These are phyloP conservation scores for Pelobates cultripes DNA, from an alignment of 2,797 vertebrate species.

Conservation along the genomic window DNA sequence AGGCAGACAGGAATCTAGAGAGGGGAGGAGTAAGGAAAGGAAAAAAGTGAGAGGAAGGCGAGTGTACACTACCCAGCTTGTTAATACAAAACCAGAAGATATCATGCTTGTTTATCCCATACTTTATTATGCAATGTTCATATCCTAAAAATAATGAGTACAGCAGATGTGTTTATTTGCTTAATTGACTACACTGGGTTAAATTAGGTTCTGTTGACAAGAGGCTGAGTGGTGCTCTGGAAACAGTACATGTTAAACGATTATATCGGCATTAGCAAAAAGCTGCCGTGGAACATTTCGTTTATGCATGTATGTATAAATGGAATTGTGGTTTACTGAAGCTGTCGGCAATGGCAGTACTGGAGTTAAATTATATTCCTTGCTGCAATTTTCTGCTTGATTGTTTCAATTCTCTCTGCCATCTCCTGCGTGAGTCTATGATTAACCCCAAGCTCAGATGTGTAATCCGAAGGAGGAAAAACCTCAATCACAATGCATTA, in stretches of 20 bases:
- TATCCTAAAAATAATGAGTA: neutral
- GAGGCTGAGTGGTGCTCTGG: no score
- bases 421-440: conserved; percentile 4
- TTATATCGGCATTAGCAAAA: no score
- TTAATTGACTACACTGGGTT: neutral
- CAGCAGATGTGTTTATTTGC: neutral
- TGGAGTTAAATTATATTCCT: neutral
- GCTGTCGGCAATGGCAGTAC: neutral
- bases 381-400: neutral
- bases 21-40: conserved; percentile 13
- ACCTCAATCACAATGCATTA: conserved; percentile 1
- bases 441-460: conserved; percentile 9
- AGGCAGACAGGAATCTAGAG: conserved; percentile 13
- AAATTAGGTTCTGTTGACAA: neutral
- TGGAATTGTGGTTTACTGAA: no score
- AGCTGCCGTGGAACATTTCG: no score
- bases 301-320: no score
- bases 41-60: no score
- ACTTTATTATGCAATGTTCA: neutral
- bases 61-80: neutral
- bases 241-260: no score
- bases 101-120: neutral
- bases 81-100: neutral
- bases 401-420: neutral
- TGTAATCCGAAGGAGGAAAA: conserved; percentile 17